Evolutionary conservation across 2,113 vertebrate genomes (phyloP).

Genomic region (Pleuronectes platessa): DNA sequence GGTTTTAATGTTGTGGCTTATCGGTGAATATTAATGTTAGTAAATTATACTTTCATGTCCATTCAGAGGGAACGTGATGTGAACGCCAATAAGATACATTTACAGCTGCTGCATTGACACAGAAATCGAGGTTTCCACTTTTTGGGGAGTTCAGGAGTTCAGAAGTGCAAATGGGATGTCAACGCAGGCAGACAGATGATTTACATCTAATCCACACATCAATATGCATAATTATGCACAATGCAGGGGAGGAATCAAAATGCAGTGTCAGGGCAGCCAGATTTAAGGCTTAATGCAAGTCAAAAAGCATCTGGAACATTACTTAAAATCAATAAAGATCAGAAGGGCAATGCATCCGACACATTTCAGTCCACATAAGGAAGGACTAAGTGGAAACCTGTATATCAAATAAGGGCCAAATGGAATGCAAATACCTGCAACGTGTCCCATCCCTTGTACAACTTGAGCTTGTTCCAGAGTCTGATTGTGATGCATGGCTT

Average conservation of each 20-base stretch:
- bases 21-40: neutral
- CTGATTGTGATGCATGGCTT: conserved; percentile 23
- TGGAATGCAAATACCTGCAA: conserved; percentile 3
- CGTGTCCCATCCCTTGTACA: conserved; percentile 5
- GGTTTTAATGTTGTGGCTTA: neutral
- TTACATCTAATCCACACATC: conserved; percentile 36
- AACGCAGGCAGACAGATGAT: conserved; percentile 10
- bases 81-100: neutral
- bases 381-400: conserved; percentile 2
- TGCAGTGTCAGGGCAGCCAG: conserved; percentile 19
- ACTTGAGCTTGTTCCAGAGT: conserved; percentile 16
- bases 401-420: conserved; percentile 4
- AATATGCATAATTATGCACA: conserved; percentile 45
- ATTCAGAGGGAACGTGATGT: neutral
- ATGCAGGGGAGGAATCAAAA: conserved; percentile 32
- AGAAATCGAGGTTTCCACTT: conserved; percentile 18
- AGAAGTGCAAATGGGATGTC: conserved; percentile 36
- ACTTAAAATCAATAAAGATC: conserved; percentile 50
- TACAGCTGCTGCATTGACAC: conserved; percentile 10
- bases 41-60: conserved; percentile 12
- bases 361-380: conserved; percentile 17
- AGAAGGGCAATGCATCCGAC: conserved; percentile 38
- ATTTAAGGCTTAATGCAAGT: conserved; percentile 45
- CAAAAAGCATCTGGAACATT: conserved; percentile 20
- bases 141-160: conserved; percentile 20